Evolutionary conservation across 2,113 vertebrate genomes (phyloP).

Genomic region (Casuarius casuarius): DNA sequence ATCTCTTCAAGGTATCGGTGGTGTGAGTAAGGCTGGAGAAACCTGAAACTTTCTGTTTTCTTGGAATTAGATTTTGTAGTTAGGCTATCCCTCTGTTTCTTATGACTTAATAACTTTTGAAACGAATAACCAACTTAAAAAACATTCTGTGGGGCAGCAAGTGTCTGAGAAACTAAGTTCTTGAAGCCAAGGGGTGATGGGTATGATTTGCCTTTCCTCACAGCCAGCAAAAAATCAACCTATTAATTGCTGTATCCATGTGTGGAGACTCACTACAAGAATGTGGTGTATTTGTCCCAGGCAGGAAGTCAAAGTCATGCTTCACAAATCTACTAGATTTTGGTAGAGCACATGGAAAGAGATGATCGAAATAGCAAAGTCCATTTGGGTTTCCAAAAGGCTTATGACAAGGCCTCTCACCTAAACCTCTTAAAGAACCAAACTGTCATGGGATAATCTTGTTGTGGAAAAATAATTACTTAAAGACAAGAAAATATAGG

Average conservation of each 20-base stretch:
- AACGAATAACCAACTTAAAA: slow-evolving; percentile 26
- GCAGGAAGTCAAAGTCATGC: background rate
- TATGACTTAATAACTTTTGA: background rate
- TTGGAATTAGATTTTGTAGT: slow-evolving; percentile 7
- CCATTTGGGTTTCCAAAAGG: background rate
- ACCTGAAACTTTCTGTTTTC: background rate
- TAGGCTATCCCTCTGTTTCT: background rate
- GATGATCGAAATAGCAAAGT: background rate
- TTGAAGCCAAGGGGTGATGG: background rate
- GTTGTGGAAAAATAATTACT: background rate
- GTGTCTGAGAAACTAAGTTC: background rate
- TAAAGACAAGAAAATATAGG: background rate
- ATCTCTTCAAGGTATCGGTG: background rate
- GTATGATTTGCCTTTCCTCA: background rate
- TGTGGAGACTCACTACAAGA: background rate
- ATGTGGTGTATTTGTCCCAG: background rate
- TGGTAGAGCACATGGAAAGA: background rate
- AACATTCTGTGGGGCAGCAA: background rate
- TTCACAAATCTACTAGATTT: background rate
- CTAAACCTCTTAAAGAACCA: background rate
- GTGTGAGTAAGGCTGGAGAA: background rate
- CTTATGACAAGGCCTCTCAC: background rate
- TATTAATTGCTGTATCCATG: background rate
- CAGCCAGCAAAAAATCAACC: background rate
- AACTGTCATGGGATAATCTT: background rate